Conservation (phyloP, 2,113 vertebrate genomes). For the Lepisosteus oculatus region DNA sequence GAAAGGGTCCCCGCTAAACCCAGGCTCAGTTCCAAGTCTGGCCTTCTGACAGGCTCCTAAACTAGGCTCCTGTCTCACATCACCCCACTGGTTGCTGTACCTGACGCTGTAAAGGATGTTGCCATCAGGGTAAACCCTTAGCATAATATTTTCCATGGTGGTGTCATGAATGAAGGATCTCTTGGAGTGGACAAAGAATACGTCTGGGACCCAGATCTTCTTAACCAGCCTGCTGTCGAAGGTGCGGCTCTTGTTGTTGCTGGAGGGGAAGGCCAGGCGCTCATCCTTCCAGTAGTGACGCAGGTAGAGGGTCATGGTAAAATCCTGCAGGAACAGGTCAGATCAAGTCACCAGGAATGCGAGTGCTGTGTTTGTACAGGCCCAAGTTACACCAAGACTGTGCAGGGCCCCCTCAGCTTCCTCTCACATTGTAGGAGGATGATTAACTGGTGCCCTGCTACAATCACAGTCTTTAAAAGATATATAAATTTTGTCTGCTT, state of each 20-base stretch:
- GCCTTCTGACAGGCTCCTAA: too few relatives aligned
- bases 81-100: slow-evolving; percentile 44
- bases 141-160: slow-evolving; percentile 87
- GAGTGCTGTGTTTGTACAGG: too few relatives aligned
- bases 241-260: slow-evolving; percentile 83
- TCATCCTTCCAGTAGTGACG: slow-evolving; percentile 95
- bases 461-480: too few relatives aligned
- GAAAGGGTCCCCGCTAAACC: too few relatives aligned
- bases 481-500: too few relatives aligned
- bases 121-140: slow-evolving; percentile 80
- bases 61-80: too few relatives aligned
- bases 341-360: slow-evolving; percentile 14
- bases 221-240: slow-evolving; percentile 84
- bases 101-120: slow-evolving; percentile 87
- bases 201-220: slow-evolving; percentile 92
- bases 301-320: slow-evolving; percentile 92
- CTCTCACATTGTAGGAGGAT: too few relatives aligned
- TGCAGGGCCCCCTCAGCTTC: too few relatives aligned
- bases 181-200: slow-evolving; percentile 92
- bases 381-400: too few relatives aligned
- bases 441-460: too few relatives aligned
- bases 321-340: slow-evolving; percentile 67
- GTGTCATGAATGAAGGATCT: slow-evolving; percentile 90
- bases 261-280: slow-evolving; percentile 82
- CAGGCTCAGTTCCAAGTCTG: too few relatives aligned